Evolutionary conservation across 2,888 invertebrate species (phyloP).

Genomic region (Gari tellinella): DNA sequence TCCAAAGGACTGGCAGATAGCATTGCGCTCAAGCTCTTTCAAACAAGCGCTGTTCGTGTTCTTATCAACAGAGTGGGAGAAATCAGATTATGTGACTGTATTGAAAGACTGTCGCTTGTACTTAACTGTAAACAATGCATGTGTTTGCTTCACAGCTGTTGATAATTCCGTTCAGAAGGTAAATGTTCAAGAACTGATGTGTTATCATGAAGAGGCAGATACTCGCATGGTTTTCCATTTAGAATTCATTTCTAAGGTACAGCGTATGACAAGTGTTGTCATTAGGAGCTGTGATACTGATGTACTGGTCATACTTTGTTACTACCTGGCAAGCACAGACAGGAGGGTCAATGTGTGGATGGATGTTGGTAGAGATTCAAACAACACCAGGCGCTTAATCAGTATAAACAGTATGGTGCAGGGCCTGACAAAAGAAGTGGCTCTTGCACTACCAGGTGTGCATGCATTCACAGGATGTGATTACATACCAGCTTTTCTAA

Average conservation of each 20-base stretch:
- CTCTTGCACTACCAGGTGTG: slow-evolving; percentile 1
- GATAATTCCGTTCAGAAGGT: too few species aligned
- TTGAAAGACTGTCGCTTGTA: too few species aligned
- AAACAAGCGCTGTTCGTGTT: slow-evolving; percentile 29
- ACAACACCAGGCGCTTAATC: neutral
- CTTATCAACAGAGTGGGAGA: slow-evolving; percentile 31
- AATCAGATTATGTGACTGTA: slow-evolving; percentile 12
- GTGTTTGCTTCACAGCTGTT: too few species aligned
- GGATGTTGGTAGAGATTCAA: slow-evolving; percentile 6
- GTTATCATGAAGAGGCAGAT: too few species aligned
- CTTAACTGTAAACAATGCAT: too few species aligned
- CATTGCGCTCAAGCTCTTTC: slow-evolving; percentile 35
- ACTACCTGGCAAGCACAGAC: neutral
- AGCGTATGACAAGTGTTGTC: too few species aligned
- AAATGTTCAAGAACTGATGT: too few species aligned
- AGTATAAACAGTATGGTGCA: slow-evolving; percentile 1
- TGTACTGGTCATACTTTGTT: slow-evolving; percentile 8
- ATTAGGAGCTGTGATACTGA: slow-evolving; percentile 15
- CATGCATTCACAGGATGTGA: slow-evolving; percentile 1
- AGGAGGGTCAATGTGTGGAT: neutral
- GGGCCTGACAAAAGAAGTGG: neutral
- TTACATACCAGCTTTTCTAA: too few species aligned
- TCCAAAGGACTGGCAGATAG: slow-evolving; percentile 22
- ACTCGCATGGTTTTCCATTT: too few species aligned
- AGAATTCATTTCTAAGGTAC: too few species aligned